Conservation (phyloP, 2,113 vertebrate species). For the Elgaria multicarinata region DNA sequence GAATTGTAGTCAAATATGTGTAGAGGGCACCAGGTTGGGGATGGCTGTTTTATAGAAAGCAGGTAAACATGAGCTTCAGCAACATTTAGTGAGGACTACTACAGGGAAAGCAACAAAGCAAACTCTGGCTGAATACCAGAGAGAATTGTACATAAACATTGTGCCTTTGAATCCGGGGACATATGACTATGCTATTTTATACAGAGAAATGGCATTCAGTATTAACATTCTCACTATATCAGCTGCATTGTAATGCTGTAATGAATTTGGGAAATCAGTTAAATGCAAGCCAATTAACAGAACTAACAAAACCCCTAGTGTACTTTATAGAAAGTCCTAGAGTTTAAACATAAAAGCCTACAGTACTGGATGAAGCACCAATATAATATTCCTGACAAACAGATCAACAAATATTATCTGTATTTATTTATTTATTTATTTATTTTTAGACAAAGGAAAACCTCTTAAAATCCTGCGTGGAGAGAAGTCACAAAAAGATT, state of each 20-base stretch:
- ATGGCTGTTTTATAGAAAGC: too few relatives aligned
- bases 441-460: background rate
- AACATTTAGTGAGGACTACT: background rate
- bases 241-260: background rate
- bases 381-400: background rate
- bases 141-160: background rate
- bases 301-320: background rate
- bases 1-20: too few relatives aligned
- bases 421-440: background rate
- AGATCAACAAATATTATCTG: background rate
- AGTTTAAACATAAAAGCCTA: background rate
- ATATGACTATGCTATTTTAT: background rate
- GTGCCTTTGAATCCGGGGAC: background rate
- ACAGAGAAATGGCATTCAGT: background rate
- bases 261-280: background rate
- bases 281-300: background rate
- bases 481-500: background rate
- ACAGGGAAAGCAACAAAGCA: background rate
- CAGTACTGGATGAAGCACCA: background rate
- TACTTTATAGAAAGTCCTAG: background rate
- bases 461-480: background rate
- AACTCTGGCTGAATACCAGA: background rate
- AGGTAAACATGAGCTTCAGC: background rate
- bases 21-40: too few relatives aligned
- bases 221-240: background rate